A percentile compares a stretch with the other conserved stretches of the same genome.
These are phyloP conservation scores for Myotis vivesi DNA, from an alignment of 2,797 vertebrate genomes.

Conservation along the genomic window DNA sequence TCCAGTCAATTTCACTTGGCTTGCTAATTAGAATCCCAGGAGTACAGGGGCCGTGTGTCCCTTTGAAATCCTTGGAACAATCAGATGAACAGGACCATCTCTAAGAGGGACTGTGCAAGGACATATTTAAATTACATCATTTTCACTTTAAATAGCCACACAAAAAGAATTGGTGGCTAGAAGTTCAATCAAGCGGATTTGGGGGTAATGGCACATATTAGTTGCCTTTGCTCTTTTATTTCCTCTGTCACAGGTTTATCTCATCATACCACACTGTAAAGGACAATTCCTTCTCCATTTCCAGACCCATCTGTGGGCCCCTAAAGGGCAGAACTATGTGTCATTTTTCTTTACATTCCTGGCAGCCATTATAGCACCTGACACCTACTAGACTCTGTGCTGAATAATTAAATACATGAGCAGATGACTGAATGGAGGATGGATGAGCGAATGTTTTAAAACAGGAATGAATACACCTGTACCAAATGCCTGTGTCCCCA, in stretches of 20 bases:
- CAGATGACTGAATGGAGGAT: not conserved
- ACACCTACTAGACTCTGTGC: not conserved
- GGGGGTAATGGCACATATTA: not conserved
- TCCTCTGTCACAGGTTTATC: not conserved
- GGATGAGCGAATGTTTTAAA: not conserved
- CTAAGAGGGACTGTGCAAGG: not conserved
- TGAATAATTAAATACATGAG: not conserved
- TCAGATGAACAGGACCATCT: conserved; percentile 4
- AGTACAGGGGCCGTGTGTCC: not conserved
- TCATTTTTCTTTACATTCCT: not conserved
- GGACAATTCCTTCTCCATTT: not conserved
- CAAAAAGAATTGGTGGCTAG: not conserved
- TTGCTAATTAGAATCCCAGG: conserved; percentile 57
- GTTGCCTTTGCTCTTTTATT: not conserved
- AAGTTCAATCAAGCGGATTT: not conserved
- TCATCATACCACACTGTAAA: not conserved
- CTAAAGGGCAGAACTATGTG: not conserved
- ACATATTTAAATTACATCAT: not conserved
- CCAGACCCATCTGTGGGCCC: not conserved
- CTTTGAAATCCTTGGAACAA: conserved; percentile 2
- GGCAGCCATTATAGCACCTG: not conserved
- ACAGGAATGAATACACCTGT: not conserved
- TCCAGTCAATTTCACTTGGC: not conserved
- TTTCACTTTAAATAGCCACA: conserved; percentile 28
- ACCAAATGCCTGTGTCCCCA: not conserved